These are phyloP conservation scores for Drosophila burlai DNA, from an alignment of 1,140 invertebrate species.

Conservation along the genomic window DNA sequence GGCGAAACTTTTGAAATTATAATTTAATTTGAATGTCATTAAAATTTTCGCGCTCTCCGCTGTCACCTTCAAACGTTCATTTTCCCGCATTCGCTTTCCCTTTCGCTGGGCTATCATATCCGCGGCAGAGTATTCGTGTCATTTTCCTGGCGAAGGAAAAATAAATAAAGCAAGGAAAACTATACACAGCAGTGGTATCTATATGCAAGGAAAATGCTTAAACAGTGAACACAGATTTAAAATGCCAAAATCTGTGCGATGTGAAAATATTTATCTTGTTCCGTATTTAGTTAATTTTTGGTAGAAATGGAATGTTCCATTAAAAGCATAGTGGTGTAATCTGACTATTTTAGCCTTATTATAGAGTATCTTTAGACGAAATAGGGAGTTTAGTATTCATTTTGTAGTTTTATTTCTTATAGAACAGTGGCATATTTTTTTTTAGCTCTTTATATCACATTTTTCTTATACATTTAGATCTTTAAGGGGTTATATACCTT, in stretches of 20 bases:
- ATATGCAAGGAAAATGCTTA: neutral
- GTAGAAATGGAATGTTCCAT: neutral
- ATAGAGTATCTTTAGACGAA: neutral
- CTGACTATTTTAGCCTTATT: neutral
- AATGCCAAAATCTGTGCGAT: neutral
- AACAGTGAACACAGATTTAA: neutral
- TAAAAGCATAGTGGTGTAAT: no score
- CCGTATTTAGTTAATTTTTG: no score
- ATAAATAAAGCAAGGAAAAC: slow-evolving; percentile 19
- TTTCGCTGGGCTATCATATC: slow-evolving; percentile 41
- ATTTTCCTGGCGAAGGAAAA: slow-evolving; percentile 32
- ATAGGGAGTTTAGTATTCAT: neutral
- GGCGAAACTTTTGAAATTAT: slow-evolving; percentile 79
- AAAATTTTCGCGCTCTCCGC: slow-evolving; percentile 68
- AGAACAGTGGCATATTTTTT: neutral
- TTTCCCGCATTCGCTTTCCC: neutral
- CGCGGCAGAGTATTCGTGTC: slow-evolving; percentile 30
- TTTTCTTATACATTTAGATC: neutral
- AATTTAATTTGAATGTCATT: slow-evolving; percentile 83
- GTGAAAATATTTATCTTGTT: neutral
- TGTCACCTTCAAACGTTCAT: neutral
- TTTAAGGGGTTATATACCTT: no score
- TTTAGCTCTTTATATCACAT: neutral
- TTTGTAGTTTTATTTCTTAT: neutral
- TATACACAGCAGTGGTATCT: slow-evolving; percentile 12